phyloP scores from a whole-genome alignment of 2,113 vertebrate genomes.

The Cinclus mexicanus region DNA sequence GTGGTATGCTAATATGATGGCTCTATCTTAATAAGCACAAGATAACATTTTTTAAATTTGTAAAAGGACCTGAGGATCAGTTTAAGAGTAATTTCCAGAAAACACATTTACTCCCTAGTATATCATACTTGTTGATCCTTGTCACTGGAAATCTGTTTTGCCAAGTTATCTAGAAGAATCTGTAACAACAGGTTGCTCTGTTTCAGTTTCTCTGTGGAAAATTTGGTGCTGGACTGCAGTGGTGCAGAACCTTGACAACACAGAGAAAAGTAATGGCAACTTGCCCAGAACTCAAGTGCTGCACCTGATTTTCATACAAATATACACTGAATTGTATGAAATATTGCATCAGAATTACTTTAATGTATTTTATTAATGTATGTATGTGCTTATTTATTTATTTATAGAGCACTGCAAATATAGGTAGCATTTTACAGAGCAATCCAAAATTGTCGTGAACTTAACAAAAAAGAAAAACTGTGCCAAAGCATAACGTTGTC shows the following conservation, averaged over 20 bases:
- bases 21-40: not conserved
- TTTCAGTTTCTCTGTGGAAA: not conserved
- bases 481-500: not conserved
- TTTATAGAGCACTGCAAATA: not conserved
- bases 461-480: not conserved
- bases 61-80: not conserved
- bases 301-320: slow-evolving; percentile 40
- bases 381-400: not conserved
- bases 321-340: not conserved
- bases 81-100: not conserved
- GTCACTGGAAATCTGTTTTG: not conserved
- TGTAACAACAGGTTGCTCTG: not conserved
- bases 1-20: not conserved
- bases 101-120: not conserved
- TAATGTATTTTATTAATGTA: not conserved
- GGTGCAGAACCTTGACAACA: not conserved
- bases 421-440: not conserved
- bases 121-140: not conserved
- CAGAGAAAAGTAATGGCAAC: not conserved
- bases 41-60: not conserved
- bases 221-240: not conserved
- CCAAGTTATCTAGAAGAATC: not conserved
- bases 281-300: slow-evolving; percentile 31
- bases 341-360: not conserved
- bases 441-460: not conserved